Conservation (phyloP, 2,888 invertebrate species). For the Cryptocheilus praepositus region DNA sequence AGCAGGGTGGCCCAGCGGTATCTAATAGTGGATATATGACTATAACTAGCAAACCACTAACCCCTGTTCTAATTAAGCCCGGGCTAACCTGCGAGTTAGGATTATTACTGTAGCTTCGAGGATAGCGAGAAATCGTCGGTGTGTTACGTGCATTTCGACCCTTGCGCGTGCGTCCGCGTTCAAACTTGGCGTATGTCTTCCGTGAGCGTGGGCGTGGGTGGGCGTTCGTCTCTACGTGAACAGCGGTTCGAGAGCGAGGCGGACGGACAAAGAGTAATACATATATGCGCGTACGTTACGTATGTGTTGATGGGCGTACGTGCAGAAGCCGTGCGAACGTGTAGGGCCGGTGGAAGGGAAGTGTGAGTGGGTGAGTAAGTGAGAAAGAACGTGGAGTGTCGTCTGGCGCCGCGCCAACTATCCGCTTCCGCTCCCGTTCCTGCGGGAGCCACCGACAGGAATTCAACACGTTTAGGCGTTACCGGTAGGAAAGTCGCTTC, state of each 20-base stretch:
- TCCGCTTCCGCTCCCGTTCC: slow-evolving; percentile 58
- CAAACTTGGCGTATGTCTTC: too few relatives aligned
- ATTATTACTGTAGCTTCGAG: slow-evolving; percentile 64
- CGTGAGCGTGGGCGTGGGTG: too few relatives aligned
- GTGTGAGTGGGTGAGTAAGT: slow-evolving; percentile 27
- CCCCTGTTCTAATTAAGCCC: slow-evolving; percentile 72
- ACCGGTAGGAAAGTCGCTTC: slow-evolving; percentile 42
- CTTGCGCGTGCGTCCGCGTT: slow-evolving; percentile 1
- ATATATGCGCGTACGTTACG: too few relatives aligned
- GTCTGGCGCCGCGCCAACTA: slow-evolving; percentile 65
- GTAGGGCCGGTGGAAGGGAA: background rate
- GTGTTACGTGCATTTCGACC: slow-evolving; percentile 6
- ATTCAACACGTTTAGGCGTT: slow-evolving; percentile 55
- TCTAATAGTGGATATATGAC: slow-evolving; percentile 61
- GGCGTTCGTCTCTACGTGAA: background rate
- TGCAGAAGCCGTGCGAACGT: background rate
- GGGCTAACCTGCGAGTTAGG: slow-evolving; percentile 71
- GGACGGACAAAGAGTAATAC: slow-evolving; percentile 8
- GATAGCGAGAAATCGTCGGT: slow-evolving; percentile 26
- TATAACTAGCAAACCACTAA: slow-evolving; percentile 62
- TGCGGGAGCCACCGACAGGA: slow-evolving; percentile 50
- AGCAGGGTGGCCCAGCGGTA: slow-evolving; percentile 47
- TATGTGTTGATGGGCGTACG: background rate
- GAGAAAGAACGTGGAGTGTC: slow-evolving; percentile 51
- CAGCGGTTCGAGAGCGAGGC: background rate